Percentiles rank a stretch among this genome's conserved stretches.
Conservation (phyloP, 53 echinoderm and acorn worm species). For the Echinarachnius parma region DNA sequence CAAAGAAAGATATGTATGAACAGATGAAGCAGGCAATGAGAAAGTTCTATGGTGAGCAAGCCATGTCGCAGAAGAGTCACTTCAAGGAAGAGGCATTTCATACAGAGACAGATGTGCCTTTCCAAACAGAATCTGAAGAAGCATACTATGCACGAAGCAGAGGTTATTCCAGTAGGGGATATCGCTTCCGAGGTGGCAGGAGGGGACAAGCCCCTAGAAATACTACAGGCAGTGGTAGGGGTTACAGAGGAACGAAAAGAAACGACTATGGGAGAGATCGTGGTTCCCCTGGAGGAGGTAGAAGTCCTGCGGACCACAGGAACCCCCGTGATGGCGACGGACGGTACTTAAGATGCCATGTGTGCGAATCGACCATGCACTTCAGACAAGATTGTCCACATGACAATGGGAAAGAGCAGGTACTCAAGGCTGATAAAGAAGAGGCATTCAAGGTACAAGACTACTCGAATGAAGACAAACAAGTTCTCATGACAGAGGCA, state of each 20-base stretch:
- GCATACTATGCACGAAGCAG: conserved; percentile 12
- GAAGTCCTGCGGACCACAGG: not conserved
- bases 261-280: no score
- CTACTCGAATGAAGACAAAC: conserved; percentile 43
- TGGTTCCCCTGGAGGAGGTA: no score
- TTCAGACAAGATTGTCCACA: conserved; percentile 45
- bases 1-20: conserved; percentile 44
- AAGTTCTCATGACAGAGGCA: conserved; percentile 42
- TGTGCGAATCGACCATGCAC: conserved; percentile 43
- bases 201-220: not conserved
- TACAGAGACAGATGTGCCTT: not conserved
- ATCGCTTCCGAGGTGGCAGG: not conserved
- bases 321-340: conserved; percentile 40
- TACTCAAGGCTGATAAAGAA: not conserved
- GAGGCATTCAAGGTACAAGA: conserved; percentile 50
- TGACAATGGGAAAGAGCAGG: not conserved
- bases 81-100: conserved; percentile 26
- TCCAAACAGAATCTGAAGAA: conserved; percentile 13
- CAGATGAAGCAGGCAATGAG: conserved; percentile 45
- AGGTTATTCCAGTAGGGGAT: not conserved
- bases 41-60: conserved; percentile 45
- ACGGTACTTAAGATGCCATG: conserved; percentile 32
- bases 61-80: conserved; percentile 11
- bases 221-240: not conserved
- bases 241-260: no score